Evolutionary conservation across 2,888 invertebrate species (phyloP).

Genomic region (Trachelus troglodyta): DNA sequence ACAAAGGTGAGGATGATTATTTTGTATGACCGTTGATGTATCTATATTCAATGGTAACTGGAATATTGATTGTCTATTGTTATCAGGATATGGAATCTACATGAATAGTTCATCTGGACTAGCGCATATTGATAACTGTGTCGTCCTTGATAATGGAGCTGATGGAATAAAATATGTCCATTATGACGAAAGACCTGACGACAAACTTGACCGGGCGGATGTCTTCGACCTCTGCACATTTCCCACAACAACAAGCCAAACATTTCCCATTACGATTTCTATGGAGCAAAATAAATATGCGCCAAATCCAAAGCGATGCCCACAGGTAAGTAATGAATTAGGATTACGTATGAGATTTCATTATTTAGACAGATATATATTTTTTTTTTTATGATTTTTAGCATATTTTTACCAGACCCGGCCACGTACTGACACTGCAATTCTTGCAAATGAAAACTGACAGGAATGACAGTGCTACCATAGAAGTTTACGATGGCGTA

Average conservation of each 20-base stretch:
- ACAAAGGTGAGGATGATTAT: slow-evolving; percentile 71
- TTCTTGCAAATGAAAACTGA: slow-evolving; percentile 85
- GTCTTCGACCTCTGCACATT: slow-evolving; percentile 88
- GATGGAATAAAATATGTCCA: slow-evolving; percentile 91
- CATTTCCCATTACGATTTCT: slow-evolving; percentile 86
- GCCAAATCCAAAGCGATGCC: slow-evolving; percentile 77
- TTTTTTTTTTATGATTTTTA: slow-evolving; percentile 32
- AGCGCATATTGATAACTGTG: slow-evolving; percentile 81
- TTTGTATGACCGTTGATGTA: background rate
- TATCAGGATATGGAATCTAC: slow-evolving; percentile 86
- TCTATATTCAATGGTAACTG: background rate
- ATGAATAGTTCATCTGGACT: slow-evolving; percentile 90
- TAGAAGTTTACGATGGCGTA: slow-evolving; percentile 84
- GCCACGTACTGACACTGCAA: slow-evolving; percentile 86
- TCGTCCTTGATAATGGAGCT: slow-evolving; percentile 85
- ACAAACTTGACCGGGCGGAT: slow-evolving; percentile 79
- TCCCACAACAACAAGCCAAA: slow-evolving; percentile 85
- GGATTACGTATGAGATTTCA: background rate
- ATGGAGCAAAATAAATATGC: slow-evolving; percentile 83
- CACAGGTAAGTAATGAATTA: slow-evolving; percentile 68
- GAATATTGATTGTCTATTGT: background rate
- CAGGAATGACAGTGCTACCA: slow-evolving; percentile 78
- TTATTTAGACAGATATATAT: background rate
- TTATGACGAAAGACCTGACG: slow-evolving; percentile 82
- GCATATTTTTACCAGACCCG: slow-evolving; percentile 81